Evolutionary conservation across 2,888 invertebrate genomes (phyloP).

Genomic region (Cinara cedri): DNA sequence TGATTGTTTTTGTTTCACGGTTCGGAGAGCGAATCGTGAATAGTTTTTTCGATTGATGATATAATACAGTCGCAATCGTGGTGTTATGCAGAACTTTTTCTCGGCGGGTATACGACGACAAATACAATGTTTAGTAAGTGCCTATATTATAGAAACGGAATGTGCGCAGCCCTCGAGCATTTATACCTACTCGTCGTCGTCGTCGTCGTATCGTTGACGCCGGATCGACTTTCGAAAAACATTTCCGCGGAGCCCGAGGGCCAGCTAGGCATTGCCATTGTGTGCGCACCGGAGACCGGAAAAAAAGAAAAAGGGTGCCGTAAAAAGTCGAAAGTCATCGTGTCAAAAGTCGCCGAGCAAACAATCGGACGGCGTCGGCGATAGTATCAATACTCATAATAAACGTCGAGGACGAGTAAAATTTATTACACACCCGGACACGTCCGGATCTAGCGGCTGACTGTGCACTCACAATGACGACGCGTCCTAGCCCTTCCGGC

Average conservation of each 20-base stretch:
- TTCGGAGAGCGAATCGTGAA: constrained; percentile 1
- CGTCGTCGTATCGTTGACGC: constrained; percentile 28
- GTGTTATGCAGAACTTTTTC: neutral
- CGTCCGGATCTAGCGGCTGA: neutral
- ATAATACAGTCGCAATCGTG: no score
- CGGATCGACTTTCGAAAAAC: constrained; percentile 32
- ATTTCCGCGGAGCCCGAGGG: constrained; percentile 20
- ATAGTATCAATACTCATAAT: constrained; percentile 19
- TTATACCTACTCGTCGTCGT: neutral
- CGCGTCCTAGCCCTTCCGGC: constrained; percentile 37
- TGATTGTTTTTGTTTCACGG: constrained; percentile 22
- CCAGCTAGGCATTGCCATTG: no score
- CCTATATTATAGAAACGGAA: constrained; percentile 21
- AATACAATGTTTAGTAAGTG: no score
- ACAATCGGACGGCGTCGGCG: constrained; percentile 11
- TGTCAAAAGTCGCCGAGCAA: constrained; percentile 35
- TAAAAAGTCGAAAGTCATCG: constrained; percentile 34
- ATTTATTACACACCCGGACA: constrained; percentile 41
- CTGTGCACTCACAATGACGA: constrained; percentile 7
- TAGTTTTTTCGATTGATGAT: neutral
- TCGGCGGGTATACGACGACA: neutral
- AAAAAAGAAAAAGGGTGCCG: constrained; percentile 20
- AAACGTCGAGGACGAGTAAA: neutral
- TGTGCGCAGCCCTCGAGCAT: neutral
- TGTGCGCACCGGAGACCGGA: constrained; percentile 30